phyloP scores from a whole-genome alignment of 2,888 invertebrate genomes.

The Meteorus cinctellus region DNA sequence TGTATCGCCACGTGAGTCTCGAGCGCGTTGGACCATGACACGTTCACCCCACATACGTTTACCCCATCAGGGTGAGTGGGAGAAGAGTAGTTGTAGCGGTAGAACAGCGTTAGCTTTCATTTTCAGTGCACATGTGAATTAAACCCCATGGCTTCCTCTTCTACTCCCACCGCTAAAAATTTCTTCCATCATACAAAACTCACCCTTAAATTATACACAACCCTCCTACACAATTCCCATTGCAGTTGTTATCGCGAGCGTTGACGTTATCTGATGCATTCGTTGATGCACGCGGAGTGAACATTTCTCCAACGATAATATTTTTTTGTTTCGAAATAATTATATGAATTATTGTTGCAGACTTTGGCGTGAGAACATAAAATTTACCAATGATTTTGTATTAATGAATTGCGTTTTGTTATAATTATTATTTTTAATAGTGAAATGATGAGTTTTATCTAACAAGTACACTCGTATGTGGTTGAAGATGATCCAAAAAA shows the following conservation, averaged over 20 bases:
- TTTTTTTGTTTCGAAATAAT: too few relatives aligned
- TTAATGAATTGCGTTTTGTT: neutral
- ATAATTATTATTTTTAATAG: neutral
- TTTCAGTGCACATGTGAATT: conserved; percentile 3
- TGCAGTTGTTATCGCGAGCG: neutral
- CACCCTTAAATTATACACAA: neutral
- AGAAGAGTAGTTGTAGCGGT: conserved; percentile 12
- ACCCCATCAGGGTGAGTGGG: conserved; percentile 38
- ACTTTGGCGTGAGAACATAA: too few relatives aligned
- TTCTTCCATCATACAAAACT: conserved; percentile 29
- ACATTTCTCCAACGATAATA: too few relatives aligned
- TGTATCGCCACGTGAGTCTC: conserved; percentile 69
- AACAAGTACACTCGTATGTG: neutral
- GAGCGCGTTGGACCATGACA: conserved; percentile 69
- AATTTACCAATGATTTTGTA: too few relatives aligned
- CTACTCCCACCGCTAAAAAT: conserved; percentile 34
- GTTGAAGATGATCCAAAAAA: conserved; percentile 33
- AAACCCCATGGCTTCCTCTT: conserved; percentile 35
- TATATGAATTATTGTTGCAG: neutral
- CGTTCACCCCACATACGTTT: conserved; percentile 52
- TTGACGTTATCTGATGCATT: neutral
- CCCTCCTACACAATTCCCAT: neutral
- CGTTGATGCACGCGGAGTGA: too few relatives aligned
- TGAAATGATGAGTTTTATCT: neutral
- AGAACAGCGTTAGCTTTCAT: conserved; percentile 31